Evolutionary conservation across 2,113 vertebrate genomes (phyloP).

Genomic region (Oceanites oceanicus): DNA sequence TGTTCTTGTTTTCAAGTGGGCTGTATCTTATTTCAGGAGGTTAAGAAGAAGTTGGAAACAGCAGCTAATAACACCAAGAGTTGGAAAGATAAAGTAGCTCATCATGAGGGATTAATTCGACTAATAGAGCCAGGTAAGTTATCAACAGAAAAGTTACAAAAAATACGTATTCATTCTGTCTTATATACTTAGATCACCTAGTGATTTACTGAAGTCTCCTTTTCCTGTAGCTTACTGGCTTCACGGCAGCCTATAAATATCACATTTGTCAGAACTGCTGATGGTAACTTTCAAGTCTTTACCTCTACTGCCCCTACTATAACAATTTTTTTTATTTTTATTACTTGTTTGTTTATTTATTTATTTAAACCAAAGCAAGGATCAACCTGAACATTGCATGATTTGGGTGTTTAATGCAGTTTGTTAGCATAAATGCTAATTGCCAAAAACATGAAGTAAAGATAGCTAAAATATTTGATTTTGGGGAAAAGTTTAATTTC

Average conservation of each 20-base stretch:
- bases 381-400: not conserved
- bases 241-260: not conserved
- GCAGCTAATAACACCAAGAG: constrained; percentile 89
- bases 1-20: not conserved
- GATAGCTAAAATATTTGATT: not conserved
- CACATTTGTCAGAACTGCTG: not conserved
- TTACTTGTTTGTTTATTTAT: not conserved
- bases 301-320: not conserved
- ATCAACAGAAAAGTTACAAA: not conserved
- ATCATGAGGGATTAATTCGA: constrained; percentile 91
- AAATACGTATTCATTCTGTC: not conserved
- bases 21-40: constrained; percentile 76
- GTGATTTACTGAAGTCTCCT: not conserved
- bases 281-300: not conserved
- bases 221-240: not conserved
- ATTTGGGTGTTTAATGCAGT: not conserved
- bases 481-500: not conserved
- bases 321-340: not conserved
- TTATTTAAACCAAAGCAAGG: not conserved
- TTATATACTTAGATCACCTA: not conserved
- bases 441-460: not conserved
- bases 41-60: constrained; percentile 89
- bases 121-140: constrained; percentile 92
- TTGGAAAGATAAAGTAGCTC: constrained; percentile 96
- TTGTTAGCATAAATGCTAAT: not conserved